Base-by-base conservation (phyloP, 1,140 invertebrate species). In the Pogonomyrmex barbatus region DNA sequence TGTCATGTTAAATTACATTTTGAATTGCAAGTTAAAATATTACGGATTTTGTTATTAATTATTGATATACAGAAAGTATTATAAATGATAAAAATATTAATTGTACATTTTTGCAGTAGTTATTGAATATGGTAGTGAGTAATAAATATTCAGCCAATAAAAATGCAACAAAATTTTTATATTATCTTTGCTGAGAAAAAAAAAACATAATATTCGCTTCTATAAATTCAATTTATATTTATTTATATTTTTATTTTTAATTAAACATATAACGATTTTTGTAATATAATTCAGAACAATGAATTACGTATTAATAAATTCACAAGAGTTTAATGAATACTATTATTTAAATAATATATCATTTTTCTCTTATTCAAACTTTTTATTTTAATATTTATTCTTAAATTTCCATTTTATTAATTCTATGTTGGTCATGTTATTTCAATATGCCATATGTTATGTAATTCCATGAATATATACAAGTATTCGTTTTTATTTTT, bases 111-210 rank as follows among this genome's bases (percentile, higher is more conserved):
- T 17, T 33, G 9, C 5, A 10, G 42, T 24, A 24, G 24, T 33
- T 17, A 33, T 17, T 33, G 42, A 12, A 9, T 47, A 42, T 14
- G 17, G 17, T 62, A 30, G n/a, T 45, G 24, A 62, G 42, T n/a
- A n/a, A 12, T 65, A 78, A 78, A 78, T 50, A 47, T 47, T 36
- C 8, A 42, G 9, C 10, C 17, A 24, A 0, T 2, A 17, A 78
- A 63, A 78, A n/a, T 54, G 30, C 62, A 63, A 65, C 65, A 24
- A 24, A 24, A 36, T 78, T 78, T 50, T 65, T 36, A 12, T 73
- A 45, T 60, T 62, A 33, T 9, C 63, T n/a, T 5, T 6, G 14
- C 8, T 4, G 4, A 77, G 10, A 10, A 14, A 47, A 76, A 76
- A 58, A 47, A 76, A 24, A 58, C 12, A 47, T 14, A 36, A 77